phyloP scores from a whole-genome alignment of 2,888 invertebrate genomes.

The Elysia crispata region DNA sequence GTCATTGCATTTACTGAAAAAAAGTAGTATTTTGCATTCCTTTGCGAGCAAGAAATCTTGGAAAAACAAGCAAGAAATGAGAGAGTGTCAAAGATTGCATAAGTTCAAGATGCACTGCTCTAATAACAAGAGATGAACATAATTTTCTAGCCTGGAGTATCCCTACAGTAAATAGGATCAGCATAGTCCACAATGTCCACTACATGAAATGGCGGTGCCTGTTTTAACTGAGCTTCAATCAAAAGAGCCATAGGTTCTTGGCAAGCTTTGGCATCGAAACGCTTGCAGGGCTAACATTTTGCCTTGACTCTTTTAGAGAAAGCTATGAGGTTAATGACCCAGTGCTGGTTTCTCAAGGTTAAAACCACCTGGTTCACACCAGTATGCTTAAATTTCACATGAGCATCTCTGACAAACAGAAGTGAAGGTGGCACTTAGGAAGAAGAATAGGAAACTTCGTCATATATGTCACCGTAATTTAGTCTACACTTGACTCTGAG shows the following conservation, averaged over 20 bases:
- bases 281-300: not conserved
- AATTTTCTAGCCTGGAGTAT: not conserved
- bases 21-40: not conserved
- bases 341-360: not conserved
- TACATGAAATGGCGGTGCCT: not conserved
- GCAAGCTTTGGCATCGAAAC: not conserved
- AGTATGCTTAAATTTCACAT: not conserved
- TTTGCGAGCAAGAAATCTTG: not conserved
- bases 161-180: not conserved
- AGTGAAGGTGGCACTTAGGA: not conserved
- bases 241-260: not conserved
- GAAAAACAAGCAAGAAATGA: not conserved
- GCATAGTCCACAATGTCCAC: not conserved
- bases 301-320: not conserved
- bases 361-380: not conserved
- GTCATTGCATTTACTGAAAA: not conserved
- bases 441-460: not conserved
- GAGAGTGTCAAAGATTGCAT: not conserved
- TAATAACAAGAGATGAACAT: not conserved
- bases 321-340: not conserved
- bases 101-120: conserved; percentile 15
- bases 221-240: not conserved
- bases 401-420: not conserved
- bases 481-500: not conserved
- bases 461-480: not conserved